Base-by-base conservation (phyloP, 2,113 vertebrate species). In the Zosterops pallidus region DNA sequence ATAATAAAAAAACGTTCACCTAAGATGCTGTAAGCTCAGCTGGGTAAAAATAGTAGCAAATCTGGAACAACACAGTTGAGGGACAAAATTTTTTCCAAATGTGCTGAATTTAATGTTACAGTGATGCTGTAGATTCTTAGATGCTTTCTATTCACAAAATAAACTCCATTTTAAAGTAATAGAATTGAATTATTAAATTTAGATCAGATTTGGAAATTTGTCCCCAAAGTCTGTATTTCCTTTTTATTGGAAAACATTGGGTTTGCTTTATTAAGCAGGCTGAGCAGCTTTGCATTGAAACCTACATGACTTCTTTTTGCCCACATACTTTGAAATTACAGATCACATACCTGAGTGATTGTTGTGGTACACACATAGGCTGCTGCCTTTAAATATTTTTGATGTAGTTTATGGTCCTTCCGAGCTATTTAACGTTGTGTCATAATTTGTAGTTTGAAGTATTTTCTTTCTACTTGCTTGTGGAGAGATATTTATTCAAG, bases 41-140 rank as follows among this genome's bases (percentile, higher is more conserved):
- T 74, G 18, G 69, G 29, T 92, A 83, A 95, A 96, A 95, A 83
- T 91, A 86, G 76, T 15, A 72, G 13, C 55, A 91, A 84, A 91
- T 76, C 77, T 83, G 86, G 50, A 92, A 39, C 28, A 86, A 70
- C 12, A 31, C 13, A 47, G 23, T 76, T 79, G 20, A 80, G 31
- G 21, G 41, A 42, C 47, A 72, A 56, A 5, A 9, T 44, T 83
- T 64, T 75, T 86, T 72, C 57, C 59, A 37, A 49, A 50, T 74
- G 3, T 78, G 52, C 52, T 59, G 47, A 63, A 74, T 77, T 69
- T 72, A 42, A 67, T 89, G 60, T 78, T 70, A 42, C 4, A 70
- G 2, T 29, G 33, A 35, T 83, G 35, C 18, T 83, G 9, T 50
- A 31, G 46, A 46, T 83, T 52, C 28, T 83, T 52, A 62, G 49